phyloP scores from a whole-genome alignment of 2,888 invertebrate genomes.

The Cryptocheilus praepositus region DNA sequence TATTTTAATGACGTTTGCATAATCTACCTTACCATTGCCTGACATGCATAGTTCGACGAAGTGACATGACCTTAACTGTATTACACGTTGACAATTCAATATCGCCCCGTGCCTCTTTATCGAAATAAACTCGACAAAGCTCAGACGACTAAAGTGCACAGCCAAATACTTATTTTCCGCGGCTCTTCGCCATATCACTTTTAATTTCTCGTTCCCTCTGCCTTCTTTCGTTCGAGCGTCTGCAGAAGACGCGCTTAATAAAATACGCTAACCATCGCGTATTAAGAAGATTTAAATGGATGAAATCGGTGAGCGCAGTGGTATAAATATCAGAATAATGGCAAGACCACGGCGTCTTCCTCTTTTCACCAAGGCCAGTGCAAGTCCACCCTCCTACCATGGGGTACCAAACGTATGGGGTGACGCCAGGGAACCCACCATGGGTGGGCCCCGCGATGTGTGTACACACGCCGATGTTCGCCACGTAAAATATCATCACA shows the following conservation, averaged over 20 bases:
- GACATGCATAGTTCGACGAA: too few species aligned
- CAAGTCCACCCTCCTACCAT: conserved; percentile 14
- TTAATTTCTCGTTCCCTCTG: neutral
- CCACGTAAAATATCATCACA: conserved; percentile 71
- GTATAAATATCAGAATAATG: conserved; percentile 71
- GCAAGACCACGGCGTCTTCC: conserved; percentile 60
- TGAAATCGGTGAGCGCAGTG: conserved; percentile 56
- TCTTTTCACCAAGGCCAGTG: neutral
- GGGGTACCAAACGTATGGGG: conserved; percentile 66
- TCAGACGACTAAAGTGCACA: too few species aligned
- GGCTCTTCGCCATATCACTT: too few species aligned
- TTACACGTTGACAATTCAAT: too few species aligned
- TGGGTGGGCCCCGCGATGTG: conserved; percentile 61
- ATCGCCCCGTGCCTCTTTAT: too few species aligned
- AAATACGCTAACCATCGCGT: conserved; percentile 66
- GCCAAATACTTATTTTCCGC: too few species aligned
- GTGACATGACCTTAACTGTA: too few species aligned
- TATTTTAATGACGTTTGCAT: too few species aligned
- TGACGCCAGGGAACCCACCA: conserved; percentile 62
- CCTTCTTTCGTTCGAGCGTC: neutral
- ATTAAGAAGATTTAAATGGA: conserved; percentile 70
- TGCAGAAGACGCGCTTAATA: conserved; percentile 53
- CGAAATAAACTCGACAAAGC: too few species aligned
- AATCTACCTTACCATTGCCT: too few species aligned
- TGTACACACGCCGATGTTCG: conserved; percentile 50